Conservation (phyloP, 2,113 vertebrate species). For the Thomomys bottae region DNA sequence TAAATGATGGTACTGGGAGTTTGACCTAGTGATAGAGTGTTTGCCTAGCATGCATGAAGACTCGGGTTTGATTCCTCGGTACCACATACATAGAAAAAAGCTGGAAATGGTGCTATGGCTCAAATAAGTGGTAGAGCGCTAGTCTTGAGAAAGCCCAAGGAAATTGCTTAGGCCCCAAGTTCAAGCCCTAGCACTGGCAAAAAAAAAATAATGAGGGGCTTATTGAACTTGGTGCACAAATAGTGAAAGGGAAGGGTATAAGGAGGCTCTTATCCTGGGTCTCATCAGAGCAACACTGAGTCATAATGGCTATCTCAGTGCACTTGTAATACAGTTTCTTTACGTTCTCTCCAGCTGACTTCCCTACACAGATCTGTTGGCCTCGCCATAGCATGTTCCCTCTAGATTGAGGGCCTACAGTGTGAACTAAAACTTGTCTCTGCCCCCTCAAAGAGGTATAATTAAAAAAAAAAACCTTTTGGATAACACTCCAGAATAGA, state of each 20-base stretch:
- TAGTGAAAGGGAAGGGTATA: neutral
- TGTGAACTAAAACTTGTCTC: neutral
- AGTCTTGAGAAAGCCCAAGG: too few species aligned
- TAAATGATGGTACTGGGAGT: too few species aligned
- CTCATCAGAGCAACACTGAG: neutral
- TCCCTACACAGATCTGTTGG: neutral
- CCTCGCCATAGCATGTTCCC: neutral
- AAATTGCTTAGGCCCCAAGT: too few species aligned
- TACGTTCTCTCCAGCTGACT: neutral
- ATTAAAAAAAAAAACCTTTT: conserved; percentile 22
- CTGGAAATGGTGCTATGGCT: too few species aligned
- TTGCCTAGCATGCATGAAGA: too few species aligned
- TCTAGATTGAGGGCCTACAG: neutral
- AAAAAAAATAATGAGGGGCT: neutral
- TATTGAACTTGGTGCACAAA: neutral
- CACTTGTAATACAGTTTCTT: neutral
- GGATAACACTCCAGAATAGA: neutral
- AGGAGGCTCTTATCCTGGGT: neutral
- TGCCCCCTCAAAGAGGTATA: neutral
- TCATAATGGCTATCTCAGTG: neutral
- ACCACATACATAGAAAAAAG: too few species aligned
- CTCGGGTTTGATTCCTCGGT: too few species aligned
- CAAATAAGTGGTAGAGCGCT: too few species aligned
- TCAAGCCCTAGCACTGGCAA: too few species aligned
- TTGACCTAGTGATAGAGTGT: too few species aligned